Evolutionary conservation across 2,797 vertebrate species (phyloP).

Genomic region (Sebastiscus tertius): DNA sequence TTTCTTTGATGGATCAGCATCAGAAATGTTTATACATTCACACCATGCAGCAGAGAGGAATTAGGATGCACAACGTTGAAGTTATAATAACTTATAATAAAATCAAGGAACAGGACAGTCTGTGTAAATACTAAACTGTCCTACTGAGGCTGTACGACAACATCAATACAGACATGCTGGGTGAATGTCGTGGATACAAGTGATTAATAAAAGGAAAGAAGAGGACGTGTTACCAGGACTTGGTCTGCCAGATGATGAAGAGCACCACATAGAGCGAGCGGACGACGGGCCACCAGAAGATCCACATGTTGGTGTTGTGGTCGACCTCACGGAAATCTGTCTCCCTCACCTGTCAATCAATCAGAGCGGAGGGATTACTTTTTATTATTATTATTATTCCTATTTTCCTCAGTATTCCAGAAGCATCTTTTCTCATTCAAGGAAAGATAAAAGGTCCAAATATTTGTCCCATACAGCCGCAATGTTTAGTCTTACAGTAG

Average conservation of each 20-base stretch:
- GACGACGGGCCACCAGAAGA: slow-evolving; percentile 30
- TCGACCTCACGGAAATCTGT: background rate
- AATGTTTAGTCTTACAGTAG: no score
- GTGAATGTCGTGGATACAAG: no score
- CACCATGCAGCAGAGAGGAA: background rate
- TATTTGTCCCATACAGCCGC: no score
- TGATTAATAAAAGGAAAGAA: background rate
- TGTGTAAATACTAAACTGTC: no score
- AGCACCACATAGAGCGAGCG: slow-evolving; percentile 1
- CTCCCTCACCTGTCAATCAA: background rate
- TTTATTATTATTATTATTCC: no score
- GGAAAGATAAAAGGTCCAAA: background rate
- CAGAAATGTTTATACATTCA: background rate
- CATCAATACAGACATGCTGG: no score
- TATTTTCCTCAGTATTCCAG: background rate
- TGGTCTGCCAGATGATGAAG: background rate
- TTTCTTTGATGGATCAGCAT: no score
- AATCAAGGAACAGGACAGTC: no score
- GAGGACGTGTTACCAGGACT: background rate
- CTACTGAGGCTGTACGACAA: no score
- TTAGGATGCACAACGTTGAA: no score
- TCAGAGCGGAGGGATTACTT: background rate
- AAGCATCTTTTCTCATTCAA: background rate
- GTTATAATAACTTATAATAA: no score
- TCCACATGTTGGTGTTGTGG: slow-evolving; percentile 13